Conservation (phyloP, 2,113 vertebrate genomes). For the Oreochromis spilurus region DNA sequence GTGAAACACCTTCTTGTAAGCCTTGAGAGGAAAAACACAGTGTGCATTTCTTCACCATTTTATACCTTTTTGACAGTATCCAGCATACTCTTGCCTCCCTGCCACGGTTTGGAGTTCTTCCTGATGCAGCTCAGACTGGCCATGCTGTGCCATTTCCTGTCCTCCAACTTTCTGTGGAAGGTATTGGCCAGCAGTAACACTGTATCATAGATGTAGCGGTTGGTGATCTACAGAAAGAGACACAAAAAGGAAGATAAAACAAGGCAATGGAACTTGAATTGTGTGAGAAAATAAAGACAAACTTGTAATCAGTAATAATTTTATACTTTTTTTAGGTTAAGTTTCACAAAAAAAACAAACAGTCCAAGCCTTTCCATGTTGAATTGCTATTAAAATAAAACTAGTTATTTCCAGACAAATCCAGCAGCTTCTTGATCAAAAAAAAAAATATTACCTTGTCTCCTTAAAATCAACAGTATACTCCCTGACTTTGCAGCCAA, state of each 20-base stretch:
- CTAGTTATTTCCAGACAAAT: background rate
- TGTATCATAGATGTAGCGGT: constrained; percentile 95
- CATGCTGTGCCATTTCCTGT: constrained; percentile 99
- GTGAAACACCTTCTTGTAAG: background rate
- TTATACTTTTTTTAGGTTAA: background rate
- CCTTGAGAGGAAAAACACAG: background rate
- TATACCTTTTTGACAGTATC: constrained; percentile 96
- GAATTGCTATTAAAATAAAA: background rate
- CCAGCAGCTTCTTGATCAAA: background rate
- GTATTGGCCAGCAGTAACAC: constrained; percentile 93
- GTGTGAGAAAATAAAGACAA: background rate
- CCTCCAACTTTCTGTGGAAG: constrained; percentile 96
- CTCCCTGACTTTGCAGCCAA: background rate
- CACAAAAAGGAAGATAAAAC: background rate
- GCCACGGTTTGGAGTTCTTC: constrained; percentile 97
- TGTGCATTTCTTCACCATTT: background rate
- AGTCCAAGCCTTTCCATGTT: background rate
- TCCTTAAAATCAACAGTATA: background rate
- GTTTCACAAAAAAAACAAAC: background rate
- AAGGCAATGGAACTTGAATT: background rate
- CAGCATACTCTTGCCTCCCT: constrained; percentile 94
- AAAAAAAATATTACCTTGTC: background rate
- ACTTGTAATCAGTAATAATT: background rate
- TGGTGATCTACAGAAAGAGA: constrained; percentile 81
- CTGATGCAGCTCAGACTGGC: constrained; percentile 97